These are phyloP conservation scores for Pseudomugil tenellus DNA, from an alignment of 2,797 vertebrate genomes.

Conservation along the genomic window DNA sequence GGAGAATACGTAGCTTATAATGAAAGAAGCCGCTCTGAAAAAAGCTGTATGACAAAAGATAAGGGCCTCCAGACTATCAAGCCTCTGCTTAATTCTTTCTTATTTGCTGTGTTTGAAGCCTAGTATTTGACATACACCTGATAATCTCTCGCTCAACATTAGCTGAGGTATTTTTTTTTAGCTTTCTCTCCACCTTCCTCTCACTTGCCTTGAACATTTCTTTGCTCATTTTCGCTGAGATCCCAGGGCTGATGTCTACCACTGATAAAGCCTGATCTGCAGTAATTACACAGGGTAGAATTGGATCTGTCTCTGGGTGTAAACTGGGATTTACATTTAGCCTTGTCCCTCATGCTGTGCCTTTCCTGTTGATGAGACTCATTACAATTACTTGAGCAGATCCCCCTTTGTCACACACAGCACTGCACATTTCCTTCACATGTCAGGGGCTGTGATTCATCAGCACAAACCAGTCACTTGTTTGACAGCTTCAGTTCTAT, in stretches of 20 bases:
- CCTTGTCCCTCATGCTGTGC: constrained; percentile 50
- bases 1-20: constrained; percentile 46
- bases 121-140: constrained; percentile 57
- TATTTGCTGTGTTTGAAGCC: constrained; percentile 57
- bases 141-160: constrained; percentile 68
- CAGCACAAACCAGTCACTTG: constrained; percentile 17
- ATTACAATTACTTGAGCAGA: constrained; percentile 71
- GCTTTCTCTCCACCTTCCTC: constrained; percentile 38
- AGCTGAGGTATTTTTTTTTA: constrained; percentile 33
- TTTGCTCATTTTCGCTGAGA: constrained; percentile 67
- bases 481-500: constrained; percentile 6
- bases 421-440: constrained; percentile 56
- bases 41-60: constrained; percentile 55
- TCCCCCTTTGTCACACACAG: constrained; percentile 63
- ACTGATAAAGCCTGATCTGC: constrained; percentile 74
- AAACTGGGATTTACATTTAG: constrained; percentile 63
- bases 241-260: constrained; percentile 73
- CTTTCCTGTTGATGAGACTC: constrained; percentile 69
- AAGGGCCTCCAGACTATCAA: constrained; percentile 50
- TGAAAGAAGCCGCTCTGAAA: constrained; percentile 57
- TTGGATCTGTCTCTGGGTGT: constrained; percentile 70
- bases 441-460: constrained; percentile 32
- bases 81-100: constrained; percentile 57
- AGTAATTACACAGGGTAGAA: constrained; percentile 75
- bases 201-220: constrained; percentile 64